Conservation (phyloP, 2,888 invertebrate species). For the Phalera bucephala region DNA sequence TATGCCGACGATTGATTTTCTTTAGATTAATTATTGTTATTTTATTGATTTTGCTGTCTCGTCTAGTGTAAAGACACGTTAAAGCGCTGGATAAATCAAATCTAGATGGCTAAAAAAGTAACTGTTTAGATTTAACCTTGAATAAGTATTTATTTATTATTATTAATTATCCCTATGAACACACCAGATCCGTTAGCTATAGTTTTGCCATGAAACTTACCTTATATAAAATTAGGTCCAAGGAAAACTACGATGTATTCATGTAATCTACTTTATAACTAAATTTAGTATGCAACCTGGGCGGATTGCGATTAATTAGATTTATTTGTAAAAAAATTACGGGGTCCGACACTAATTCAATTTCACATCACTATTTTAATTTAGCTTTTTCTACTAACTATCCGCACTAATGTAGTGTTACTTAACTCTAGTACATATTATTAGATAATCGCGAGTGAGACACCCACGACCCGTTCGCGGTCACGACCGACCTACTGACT, state of each 20-base stretch:
- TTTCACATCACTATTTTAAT: conserved; percentile 57
- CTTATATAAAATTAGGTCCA: conserved; percentile 44
- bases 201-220: conserved; percentile 40
- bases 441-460: conserved; percentile 38
- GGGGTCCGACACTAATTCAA: conserved; percentile 27
- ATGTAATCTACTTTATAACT: conserved; percentile 55
- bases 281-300: conserved; percentile 50
- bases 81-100: no score
- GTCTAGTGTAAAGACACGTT: no score
- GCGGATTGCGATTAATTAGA: conserved; percentile 24
- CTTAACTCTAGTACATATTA: conserved; percentile 39
- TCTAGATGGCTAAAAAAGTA: no score
- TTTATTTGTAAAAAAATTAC: conserved; percentile 16
- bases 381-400: conserved; percentile 35
- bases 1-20: no score
- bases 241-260: conserved; percentile 47
- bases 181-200: no score
- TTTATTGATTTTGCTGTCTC: no score
- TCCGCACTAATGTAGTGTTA: conserved; percentile 31
- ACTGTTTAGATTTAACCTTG: no score
- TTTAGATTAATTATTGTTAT: no score
- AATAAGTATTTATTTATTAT: no score
- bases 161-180: no score
- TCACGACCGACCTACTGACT: conserved; percentile 52
- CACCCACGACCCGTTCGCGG: conserved; percentile 25